Percentiles rank a stretch among this genome's conserved stretches.
Evolutionary conservation across 2,113 vertebrate genomes (phyloP).

Genomic region (Anoura caudifer): DNA sequence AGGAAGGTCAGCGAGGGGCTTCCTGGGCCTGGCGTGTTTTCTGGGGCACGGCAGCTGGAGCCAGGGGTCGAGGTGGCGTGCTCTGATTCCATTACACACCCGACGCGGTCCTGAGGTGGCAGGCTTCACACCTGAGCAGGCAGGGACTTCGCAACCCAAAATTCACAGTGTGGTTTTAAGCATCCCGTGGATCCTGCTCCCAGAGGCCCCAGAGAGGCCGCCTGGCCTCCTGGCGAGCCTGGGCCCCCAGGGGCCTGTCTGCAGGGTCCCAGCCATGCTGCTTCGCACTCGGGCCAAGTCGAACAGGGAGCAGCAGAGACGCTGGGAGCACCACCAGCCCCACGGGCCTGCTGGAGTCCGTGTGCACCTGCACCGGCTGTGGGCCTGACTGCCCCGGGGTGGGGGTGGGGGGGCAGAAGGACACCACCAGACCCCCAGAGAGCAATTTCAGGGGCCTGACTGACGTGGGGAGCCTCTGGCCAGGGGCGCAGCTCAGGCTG

Average conservation of each 20-base stretch:
- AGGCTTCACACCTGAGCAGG: background rate
- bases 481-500: background rate
- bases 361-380: no score
- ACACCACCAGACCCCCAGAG: background rate
- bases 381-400: background rate
- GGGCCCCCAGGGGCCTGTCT: background rate
- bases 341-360: background rate
- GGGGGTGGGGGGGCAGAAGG: background rate
- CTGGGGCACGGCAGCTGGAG: no score
- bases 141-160: no score
- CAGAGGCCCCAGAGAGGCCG: background rate
- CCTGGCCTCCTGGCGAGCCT: background rate
- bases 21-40: background rate
- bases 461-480: background rate
- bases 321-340: fast-evolving
- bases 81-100: no score
- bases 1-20: background rate
- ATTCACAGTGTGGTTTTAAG: no score
- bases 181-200: background rate
- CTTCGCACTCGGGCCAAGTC: fast-evolving
- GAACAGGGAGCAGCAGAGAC: background rate
- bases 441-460: background rate
- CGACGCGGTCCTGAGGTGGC: background rate
- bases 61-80: no score
- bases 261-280: background rate